These are phyloP conservation scores for Sphinx pinastri DNA, from an alignment of 2,888 invertebrate genomes.

Conservation along the genomic window DNA sequence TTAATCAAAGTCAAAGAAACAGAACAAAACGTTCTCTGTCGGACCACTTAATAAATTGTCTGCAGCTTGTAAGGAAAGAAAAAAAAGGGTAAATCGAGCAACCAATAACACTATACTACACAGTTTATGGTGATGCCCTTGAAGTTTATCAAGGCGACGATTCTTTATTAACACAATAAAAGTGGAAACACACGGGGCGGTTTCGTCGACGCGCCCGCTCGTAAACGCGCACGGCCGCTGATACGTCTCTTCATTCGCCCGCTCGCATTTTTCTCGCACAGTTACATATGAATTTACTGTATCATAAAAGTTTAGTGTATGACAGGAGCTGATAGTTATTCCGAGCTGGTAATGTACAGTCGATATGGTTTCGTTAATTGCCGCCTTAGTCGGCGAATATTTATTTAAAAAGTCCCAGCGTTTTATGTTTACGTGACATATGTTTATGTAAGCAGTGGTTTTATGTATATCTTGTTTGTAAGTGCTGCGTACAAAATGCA, in stretches of 20 bases:
- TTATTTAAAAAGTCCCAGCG: background rate
- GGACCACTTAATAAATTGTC: slow-evolving; percentile 76
- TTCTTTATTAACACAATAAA: slow-evolving; percentile 75
- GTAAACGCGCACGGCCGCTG: slow-evolving; percentile 10
- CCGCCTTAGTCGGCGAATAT: slow-evolving; percentile 9
- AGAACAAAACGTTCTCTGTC: slow-evolving; percentile 56
- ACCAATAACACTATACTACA: slow-evolving; percentile 78
- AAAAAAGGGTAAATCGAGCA: slow-evolving; percentile 71
- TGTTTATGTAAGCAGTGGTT: slow-evolving; percentile 3
- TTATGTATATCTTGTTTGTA: background rate
- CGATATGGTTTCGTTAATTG: slow-evolving; percentile 17
- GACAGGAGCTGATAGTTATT: slow-evolving; percentile 24
- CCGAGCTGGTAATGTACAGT: slow-evolving; percentile 2
- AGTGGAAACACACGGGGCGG: slow-evolving; percentile 61
- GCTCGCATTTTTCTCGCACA: slow-evolving; percentile 12
- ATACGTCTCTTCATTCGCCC: slow-evolving; percentile 5
- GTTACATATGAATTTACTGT: slow-evolving; percentile 19
- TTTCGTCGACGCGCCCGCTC: slow-evolving; percentile 39
- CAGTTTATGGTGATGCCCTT: slow-evolving; percentile 78
- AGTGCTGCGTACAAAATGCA: background rate
- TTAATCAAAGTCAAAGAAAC: slow-evolving; percentile 56
- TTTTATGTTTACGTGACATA: background rate
- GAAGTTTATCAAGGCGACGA: slow-evolving; percentile 70
- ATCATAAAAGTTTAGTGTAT: slow-evolving; percentile 20
- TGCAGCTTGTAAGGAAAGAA: slow-evolving; percentile 54